These are phyloP conservation scores for Falcaria lacertinaria DNA, from an alignment of 2,888 invertebrate genomes.

Conservation along the genomic window DNA sequence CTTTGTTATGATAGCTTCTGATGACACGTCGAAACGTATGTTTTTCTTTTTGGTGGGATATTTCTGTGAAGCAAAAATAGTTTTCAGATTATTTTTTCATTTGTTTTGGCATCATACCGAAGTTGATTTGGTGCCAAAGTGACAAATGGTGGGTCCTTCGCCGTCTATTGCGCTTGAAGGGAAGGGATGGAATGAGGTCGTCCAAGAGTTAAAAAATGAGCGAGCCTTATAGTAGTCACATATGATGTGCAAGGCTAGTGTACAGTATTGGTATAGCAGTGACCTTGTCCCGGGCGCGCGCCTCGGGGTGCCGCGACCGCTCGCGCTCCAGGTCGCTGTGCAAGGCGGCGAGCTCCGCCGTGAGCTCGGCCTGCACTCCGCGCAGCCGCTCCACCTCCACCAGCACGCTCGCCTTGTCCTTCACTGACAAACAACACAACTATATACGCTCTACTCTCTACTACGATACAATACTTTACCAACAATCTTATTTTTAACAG, in stretches of 20 bases:
- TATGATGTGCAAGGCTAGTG: too few species aligned
- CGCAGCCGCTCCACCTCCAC: conserved; percentile 85
- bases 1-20: conserved; percentile 56
- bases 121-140: too few species aligned
- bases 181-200: too few species aligned
- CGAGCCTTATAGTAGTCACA: too few species aligned
- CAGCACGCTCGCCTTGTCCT: conserved; percentile 87
- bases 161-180: too few species aligned
- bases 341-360: conserved; percentile 83
- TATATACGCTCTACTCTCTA: not conserved
- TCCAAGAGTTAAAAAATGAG: too few species aligned
- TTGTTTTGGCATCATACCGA: too few species aligned
- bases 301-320: conserved; percentile 82
- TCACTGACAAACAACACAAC: conserved; percentile 81
- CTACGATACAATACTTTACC: too few species aligned
- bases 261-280: conserved; percentile 3
- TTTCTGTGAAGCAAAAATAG: conserved; percentile 49
- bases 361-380: conserved; percentile 85
- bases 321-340: conserved; percentile 88
- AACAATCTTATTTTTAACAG: too few species aligned
- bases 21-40: conserved; percentile 68
- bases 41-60: conserved; percentile 61
- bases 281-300: conserved; percentile 78
- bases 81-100: not conserved
- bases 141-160: too few species aligned